A percentile compares a stretch with the other conserved stretches of the same genome.
Evolutionary conservation across 2,888 invertebrate genomes (phyloP).

Genomic region (Campoplex capitator): DNA sequence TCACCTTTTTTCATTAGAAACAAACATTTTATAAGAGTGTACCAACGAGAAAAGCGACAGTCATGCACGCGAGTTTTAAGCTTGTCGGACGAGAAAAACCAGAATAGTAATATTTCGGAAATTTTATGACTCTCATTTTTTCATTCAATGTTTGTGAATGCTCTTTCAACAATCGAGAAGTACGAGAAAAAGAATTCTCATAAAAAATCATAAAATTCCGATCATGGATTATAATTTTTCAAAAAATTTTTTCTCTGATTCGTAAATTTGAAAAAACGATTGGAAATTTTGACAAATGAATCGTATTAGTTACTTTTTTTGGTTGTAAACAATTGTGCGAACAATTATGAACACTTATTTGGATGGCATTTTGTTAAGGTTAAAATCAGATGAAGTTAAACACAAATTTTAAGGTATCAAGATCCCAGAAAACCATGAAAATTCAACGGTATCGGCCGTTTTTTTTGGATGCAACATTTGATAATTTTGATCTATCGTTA

Average conservation of each 20-base stretch:
- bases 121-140: neutral
- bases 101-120: neutral
- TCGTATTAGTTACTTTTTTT: neutral
- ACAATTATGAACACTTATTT: neutral
- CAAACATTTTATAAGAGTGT: neutral
- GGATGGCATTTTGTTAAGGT: neutral
- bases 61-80: constrained; percentile 16
- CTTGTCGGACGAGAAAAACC: neutral
- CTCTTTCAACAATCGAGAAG: neutral
- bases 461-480: neutral
- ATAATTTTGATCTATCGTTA: neutral
- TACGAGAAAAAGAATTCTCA: neutral
- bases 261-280: neutral
- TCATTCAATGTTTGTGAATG: neutral
- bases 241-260: neutral
- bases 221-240: neutral
- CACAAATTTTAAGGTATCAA: neutral
- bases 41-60: constrained; percentile 26
- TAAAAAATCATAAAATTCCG: too few species aligned
- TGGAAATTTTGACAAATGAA: neutral
- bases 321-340: neutral
- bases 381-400: neutral
- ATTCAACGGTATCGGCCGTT: neutral
- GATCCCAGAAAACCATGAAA: neutral
- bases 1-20: constrained; percentile 11